These are phyloP conservation scores for Caenorhabditis japonica DNA, from an alignment of 2,888 invertebrate genomes.

Conservation along the genomic window DNA sequence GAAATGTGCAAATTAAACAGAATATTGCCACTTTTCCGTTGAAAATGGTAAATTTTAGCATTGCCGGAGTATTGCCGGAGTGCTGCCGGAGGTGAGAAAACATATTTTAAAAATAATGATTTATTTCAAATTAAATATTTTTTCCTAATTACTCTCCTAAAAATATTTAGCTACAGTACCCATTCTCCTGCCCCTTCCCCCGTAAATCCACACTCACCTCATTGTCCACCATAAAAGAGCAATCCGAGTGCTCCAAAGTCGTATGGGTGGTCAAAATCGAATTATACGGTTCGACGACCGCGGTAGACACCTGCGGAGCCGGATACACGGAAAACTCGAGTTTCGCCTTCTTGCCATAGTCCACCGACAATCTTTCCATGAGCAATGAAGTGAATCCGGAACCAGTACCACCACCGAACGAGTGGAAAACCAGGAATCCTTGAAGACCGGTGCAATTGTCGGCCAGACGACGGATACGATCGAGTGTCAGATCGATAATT, in stretches of 20 bases:
- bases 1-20: no score
- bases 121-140: no score
- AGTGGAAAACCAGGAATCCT: constrained; percentile 89
- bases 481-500: constrained; percentile 82
- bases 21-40: no score
- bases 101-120: no score
- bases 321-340: constrained; percentile 91
- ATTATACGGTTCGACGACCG: constrained; percentile 96
- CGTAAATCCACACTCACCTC: no score
- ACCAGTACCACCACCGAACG: constrained; percentile 82
- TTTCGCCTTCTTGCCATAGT: constrained; percentile 80
- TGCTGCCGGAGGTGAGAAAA: no score
- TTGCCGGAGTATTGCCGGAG: no score
- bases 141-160: no score
- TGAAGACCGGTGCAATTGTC: constrained; percentile 85
- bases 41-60: no score
- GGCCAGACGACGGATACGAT: constrained; percentile 77
- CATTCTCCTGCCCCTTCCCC: no score
- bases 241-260: constrained; percentile 92
- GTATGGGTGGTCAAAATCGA: constrained; percentile 95
- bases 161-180: no score
- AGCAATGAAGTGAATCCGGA: constrained; percentile 89
- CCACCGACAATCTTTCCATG: constrained; percentile 88
- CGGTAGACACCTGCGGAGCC: constrained; percentile 89
- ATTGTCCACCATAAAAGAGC: constrained; percentile 87